Evolutionary conservation across 1,140 invertebrate genomes (phyloP).

Genomic region (Muscidifurax raptorellus): DNA sequence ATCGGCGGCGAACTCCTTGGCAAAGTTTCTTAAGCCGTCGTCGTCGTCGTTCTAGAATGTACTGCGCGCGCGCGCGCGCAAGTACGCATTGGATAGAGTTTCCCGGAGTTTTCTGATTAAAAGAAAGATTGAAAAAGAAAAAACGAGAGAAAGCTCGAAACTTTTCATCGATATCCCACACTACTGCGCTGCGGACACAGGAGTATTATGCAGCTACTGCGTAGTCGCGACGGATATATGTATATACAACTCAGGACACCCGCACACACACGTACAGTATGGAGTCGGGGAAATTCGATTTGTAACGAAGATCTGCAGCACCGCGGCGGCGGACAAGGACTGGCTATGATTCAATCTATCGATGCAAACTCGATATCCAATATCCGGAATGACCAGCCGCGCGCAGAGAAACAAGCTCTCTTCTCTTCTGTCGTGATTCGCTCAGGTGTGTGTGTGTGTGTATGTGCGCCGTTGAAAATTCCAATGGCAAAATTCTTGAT

Average conservation of each 20-base stretch:
- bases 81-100: neutral
- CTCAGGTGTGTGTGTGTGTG: no score
- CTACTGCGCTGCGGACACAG: neutral
- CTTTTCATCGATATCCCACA: neutral
- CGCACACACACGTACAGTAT: no score
- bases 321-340: no score
- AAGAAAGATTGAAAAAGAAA: neutral
- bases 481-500: no score
- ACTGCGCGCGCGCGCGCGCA: neutral
- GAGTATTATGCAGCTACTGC: neutral
- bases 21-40: neutral
- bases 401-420: no score
- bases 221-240: neutral
- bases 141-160: neutral
- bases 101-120: slow-evolving; percentile 1
- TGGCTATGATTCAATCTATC: neutral
- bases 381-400: neutral
- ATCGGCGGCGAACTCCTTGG: neutral
- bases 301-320: neutral
- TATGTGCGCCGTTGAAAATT: no score
- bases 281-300: neutral
- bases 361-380: neutral
- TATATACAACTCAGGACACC: no score
- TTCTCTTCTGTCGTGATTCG: no score
- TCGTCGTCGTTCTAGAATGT: neutral